These are phyloP conservation scores for Ochlodes sylvanus DNA, from an alignment of 2,888 invertebrate genomes.

Conservation along the genomic window DNA sequence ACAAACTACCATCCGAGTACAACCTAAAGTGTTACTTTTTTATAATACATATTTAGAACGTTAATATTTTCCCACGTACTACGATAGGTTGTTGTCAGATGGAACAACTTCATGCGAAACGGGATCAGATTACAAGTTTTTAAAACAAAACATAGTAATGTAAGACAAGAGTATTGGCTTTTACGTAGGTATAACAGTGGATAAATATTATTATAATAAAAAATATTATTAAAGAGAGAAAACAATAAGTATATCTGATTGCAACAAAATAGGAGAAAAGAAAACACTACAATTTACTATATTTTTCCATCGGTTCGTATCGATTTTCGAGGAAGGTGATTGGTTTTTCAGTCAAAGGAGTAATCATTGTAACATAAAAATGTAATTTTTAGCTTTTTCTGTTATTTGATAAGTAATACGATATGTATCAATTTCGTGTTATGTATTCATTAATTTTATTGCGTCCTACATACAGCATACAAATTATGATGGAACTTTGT, in stretches of 20 bases:
- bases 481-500: background rate
- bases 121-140: slow-evolving; percentile 9
- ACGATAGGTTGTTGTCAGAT: slow-evolving; percentile 4
- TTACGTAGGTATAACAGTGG: too few species aligned
- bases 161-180: too few species aligned
- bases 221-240: too few species aligned
- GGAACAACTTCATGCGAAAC: slow-evolving; percentile 3
- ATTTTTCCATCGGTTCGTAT: too few species aligned
- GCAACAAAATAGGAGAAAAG: too few species aligned
- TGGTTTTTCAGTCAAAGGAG: slow-evolving; percentile 19
- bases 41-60: background rate
- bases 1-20: slow-evolving; percentile 11
- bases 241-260: too few species aligned
- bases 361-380: background rate
- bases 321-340: background rate
- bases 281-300: too few species aligned
- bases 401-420: background rate
- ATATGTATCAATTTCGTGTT: background rate
- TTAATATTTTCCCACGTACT: slow-evolving; percentile 27
- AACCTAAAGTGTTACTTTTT: slow-evolving; percentile 8
- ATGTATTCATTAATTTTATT: slow-evolving; percentile 6
- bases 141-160: background rate
- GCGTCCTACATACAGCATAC: background rate
- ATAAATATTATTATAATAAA: too few species aligned
- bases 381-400: too few species aligned